Evolutionary conservation across 2,113 vertebrate species (phyloP).

Genomic region (Orcinus orca): DNA sequence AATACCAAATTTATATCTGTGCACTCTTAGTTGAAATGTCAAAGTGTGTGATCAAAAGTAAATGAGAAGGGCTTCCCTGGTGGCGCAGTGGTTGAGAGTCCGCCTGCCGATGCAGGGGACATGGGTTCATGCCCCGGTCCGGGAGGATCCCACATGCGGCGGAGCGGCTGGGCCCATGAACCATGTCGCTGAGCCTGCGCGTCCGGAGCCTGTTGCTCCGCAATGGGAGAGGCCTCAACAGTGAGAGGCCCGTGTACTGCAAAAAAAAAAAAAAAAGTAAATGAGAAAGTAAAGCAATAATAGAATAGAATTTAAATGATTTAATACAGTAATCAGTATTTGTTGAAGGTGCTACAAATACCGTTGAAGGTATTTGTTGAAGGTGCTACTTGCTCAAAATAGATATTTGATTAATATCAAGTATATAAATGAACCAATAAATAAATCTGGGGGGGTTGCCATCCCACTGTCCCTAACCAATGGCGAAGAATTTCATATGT

Average conservation of each 20-base stretch:
- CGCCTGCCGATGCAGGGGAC: too few relatives aligned
- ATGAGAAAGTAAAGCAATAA: background rate
- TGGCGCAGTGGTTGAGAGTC: too few relatives aligned
- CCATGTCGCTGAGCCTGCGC: too few relatives aligned
- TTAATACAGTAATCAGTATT: background rate
- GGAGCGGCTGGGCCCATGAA: too few relatives aligned
- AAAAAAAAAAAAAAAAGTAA: too few relatives aligned
- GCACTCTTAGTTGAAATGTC: background rate
- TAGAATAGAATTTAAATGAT: background rate
- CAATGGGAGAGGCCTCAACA: too few relatives aligned
- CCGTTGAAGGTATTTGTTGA: too few relatives aligned
- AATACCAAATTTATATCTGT: background rate
- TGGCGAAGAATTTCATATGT: background rate
- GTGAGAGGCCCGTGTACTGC: too few relatives aligned
- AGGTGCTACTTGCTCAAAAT: background rate
- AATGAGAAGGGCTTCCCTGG: too few relatives aligned
- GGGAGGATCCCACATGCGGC: too few relatives aligned
- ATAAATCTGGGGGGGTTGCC: background rate
- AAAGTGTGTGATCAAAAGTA: background rate
- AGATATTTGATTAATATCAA: background rate
- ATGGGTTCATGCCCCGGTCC: too few relatives aligned
- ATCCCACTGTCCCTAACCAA: background rate
- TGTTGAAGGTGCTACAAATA: background rate
- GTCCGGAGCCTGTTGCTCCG: too few relatives aligned
- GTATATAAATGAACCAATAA: background rate